Evolutionary conservation across 2,888 invertebrate genomes (phyloP).

Genomic region (Megaustenia siamemsis): DNA sequence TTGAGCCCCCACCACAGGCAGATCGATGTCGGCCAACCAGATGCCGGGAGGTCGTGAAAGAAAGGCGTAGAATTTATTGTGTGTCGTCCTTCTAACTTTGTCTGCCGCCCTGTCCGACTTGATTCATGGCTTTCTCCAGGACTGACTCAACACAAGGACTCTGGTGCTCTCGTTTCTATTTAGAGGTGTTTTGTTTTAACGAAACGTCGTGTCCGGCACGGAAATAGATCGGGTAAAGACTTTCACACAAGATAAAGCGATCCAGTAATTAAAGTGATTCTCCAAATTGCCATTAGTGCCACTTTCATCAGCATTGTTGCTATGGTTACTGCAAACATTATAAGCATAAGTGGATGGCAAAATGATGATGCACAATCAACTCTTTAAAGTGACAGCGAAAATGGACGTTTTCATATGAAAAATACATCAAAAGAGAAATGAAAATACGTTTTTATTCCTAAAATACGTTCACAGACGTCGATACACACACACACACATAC

Average conservation of each 20-base stretch:
- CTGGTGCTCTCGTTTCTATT: constrained; percentile 2
- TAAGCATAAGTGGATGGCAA: too few species aligned
- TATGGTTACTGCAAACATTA: too few species aligned
- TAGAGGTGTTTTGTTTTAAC: constrained; percentile 25
- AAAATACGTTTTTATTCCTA: too few species aligned
- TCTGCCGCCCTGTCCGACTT: constrained; percentile 5
- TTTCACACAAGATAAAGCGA: not conserved
- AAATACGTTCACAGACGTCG: too few species aligned
- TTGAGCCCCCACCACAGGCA: constrained; percentile 7
- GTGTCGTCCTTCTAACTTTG: constrained; percentile 37
- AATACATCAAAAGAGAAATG: too few species aligned
- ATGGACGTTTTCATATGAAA: too few species aligned
- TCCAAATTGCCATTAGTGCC: not conserved
- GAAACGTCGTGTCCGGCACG: not conserved
- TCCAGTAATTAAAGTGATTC: not conserved
- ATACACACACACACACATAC: too few species aligned
- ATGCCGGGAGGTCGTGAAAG: constrained; percentile 27
- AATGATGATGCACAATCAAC: too few species aligned
- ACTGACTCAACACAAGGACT: constrained; percentile 9
- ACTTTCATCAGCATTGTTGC: not conserved
- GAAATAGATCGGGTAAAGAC: not conserved
- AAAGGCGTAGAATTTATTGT: constrained; percentile 51
- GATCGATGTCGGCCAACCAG: constrained; percentile 40
- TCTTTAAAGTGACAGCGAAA: too few species aligned
- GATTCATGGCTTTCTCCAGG: constrained; percentile 31